These are phyloP conservation scores for Mayetiola destructor DNA, from an alignment of 2,888 invertebrate species.

Conservation along the genomic window DNA sequence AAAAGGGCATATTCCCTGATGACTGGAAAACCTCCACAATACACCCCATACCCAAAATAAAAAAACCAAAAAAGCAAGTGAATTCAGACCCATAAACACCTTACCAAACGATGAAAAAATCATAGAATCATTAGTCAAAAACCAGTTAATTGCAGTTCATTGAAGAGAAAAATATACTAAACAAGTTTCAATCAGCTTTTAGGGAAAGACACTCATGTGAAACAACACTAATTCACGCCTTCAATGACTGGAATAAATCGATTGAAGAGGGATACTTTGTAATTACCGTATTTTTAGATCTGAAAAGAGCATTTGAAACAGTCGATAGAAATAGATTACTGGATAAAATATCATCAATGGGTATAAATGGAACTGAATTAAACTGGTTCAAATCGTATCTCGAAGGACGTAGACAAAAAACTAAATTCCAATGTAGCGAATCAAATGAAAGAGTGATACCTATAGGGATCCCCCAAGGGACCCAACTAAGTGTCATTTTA, in stretches of 20 bases:
- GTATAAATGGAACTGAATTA: not conserved
- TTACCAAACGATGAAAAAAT: constrained; percentile 1
- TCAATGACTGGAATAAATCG: constrained; percentile 16
- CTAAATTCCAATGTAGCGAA: not conserved
- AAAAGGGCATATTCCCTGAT: not conserved
- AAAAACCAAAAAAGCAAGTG: constrained; percentile 12
- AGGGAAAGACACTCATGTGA: constrained; percentile 18
- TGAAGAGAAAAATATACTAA: constrained; percentile 16
- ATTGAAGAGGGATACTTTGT: constrained; percentile 16
- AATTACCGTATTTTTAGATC: constrained; percentile 18
- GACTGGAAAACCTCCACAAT: not conserved
- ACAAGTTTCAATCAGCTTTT: constrained; percentile 18
- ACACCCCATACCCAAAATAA: not conserved
- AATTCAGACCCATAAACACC: constrained; percentile 9
- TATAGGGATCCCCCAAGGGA: not conserved
- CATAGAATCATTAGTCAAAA: not conserved
- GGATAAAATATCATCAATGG: constrained; percentile 14
- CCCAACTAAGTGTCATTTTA: not conserved
- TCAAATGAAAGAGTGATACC: not conserved
- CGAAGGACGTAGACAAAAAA: not conserved
- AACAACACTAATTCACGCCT: constrained; percentile 15
- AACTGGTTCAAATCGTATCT: not conserved
- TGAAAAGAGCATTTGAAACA: constrained; percentile 18
- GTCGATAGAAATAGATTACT: constrained; percentile 16
- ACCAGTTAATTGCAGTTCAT: constrained; percentile 13